Evolutionary conservation across 2,888 invertebrate genomes (phyloP).

Genomic region (Timema podura): DNA sequence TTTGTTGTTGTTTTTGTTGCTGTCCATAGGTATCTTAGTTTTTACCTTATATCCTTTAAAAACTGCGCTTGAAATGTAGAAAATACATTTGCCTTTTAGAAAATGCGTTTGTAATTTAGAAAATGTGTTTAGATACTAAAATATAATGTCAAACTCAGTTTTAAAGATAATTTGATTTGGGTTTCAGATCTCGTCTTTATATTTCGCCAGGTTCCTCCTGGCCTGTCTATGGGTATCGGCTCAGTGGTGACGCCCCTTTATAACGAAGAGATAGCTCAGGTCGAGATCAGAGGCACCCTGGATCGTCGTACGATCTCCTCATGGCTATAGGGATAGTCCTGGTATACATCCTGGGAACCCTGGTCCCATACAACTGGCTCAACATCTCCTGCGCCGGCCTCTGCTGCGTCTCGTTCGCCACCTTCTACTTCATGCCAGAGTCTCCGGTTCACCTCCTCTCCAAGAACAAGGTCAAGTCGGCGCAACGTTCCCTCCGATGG

Average conservation of each 20-base stretch:
- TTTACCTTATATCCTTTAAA: too few relatives aligned
- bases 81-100: too few relatives aligned
- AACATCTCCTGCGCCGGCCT: conserved; percentile 62
- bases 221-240: conserved; percentile 62
- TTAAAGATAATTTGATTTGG: neutral
- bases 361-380: conserved; percentile 65
- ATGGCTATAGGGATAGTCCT: conserved; percentile 64
- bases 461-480: conserved; percentile 48
- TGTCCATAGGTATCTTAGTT: too few relatives aligned
- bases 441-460: conserved; percentile 68
- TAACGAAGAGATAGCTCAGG: conserved; percentile 71
- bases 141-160: too few relatives aligned
- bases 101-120: too few relatives aligned
- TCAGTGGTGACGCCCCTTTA: conserved; percentile 79
- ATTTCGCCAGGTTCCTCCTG: conserved; percentile 57
- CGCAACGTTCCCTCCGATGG: conserved; percentile 59
- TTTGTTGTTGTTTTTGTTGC: too few relatives aligned
- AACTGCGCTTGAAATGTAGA: too few relatives aligned
- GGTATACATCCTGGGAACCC: conserved; percentile 68
- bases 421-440: conserved; percentile 70
- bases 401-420: conserved; percentile 60
- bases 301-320: conserved; percentile 45
- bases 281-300: conserved; percentile 44
- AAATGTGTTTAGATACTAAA: too few relatives aligned
- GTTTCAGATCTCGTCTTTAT: conserved; percentile 46